These are phyloP conservation scores for Nemopilema nomurai DNA, from an alignment of 30 jellyfish, hydroid and myxozoan species.

Conservation along the genomic window DNA sequence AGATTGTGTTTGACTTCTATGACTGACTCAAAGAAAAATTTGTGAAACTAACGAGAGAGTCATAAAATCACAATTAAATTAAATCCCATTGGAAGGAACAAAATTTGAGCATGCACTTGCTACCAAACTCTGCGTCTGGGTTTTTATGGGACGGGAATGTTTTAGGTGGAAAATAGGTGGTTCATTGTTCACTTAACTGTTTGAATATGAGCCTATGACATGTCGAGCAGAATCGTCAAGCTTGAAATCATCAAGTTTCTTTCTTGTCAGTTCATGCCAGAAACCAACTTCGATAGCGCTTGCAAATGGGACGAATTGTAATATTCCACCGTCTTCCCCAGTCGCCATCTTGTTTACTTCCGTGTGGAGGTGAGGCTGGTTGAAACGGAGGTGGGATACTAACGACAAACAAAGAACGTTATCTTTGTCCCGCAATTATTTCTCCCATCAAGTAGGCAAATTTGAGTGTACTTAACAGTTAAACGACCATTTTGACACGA, in stretches of 20 bases:
- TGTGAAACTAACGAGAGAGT: no score
- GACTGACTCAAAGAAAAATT: no score
- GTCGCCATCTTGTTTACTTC: constrained; percentile 1
- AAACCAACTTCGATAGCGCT: constrained; percentile 92
- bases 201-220: constrained; percentile 66
- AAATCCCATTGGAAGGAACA: no score
- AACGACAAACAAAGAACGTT: not conserved
- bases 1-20: no score
- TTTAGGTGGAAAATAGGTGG: not conserved
- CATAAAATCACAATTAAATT: no score
- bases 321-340: constrained; percentile 21
- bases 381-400: not conserved
- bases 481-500: no score
- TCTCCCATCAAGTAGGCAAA: no score
- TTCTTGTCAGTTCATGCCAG: constrained; percentile 81
- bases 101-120: no score
- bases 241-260: constrained; percentile 83
- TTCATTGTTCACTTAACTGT: constrained; percentile 49
- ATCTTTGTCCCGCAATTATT: not conserved
- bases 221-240: constrained; percentile 75
- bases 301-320: constrained; percentile 85
- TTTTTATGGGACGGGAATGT: no score
- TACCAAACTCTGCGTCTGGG: no score
- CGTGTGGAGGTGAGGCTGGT: not conserved
- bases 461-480: no score